phyloP scores from a whole-genome alignment of 2,797 vertebrate genomes.

The Mus spretus region DNA sequence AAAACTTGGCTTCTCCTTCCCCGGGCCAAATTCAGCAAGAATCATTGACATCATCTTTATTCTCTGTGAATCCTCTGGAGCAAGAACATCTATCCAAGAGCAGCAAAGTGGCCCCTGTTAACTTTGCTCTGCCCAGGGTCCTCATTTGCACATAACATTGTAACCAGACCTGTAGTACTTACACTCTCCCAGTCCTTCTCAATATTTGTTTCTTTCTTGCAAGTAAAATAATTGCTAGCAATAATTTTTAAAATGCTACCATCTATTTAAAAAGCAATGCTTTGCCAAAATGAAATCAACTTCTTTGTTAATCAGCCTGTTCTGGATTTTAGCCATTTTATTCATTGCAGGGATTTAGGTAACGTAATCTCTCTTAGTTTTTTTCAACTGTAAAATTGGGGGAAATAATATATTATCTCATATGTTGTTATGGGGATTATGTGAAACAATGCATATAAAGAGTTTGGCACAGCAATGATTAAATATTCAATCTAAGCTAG shows the following conservation, averaged over 20 bases:
- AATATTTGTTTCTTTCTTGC: conserved; percentile 54
- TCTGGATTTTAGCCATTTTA: conserved; percentile 74
- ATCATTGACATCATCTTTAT: conserved; percentile 67
- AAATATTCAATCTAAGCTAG: conserved; percentile 57
- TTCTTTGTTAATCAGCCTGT: conserved; percentile 38
- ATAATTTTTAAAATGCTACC: conserved; percentile 68
- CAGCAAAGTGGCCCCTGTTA: conserved; percentile 23
- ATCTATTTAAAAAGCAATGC: conserved; percentile 66
- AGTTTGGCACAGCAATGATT: conserved; percentile 20
- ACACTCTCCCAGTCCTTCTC: conserved; percentile 45
- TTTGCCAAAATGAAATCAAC: conserved; percentile 76
- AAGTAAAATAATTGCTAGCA: conserved; percentile 65
- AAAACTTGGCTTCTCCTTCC: conserved; percentile 69
- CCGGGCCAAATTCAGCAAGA: conserved; percentile 66
- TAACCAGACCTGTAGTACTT: conserved; percentile 65
- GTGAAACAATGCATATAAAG: conserved; percentile 57
- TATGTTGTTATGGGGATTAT: conserved; percentile 12
- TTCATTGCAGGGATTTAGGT: conserved; percentile 60
- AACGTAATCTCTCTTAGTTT: conserved; percentile 72
- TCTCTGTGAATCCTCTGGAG: conserved; percentile 63
- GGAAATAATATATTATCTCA: conserved; percentile 55
- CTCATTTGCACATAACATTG: conserved; percentile 18
- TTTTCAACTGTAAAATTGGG: conserved; percentile 68
- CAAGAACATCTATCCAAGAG: conserved; percentile 67
- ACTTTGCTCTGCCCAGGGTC: conserved; percentile 43